Evolutionary conservation across 2,797 vertebrate species (phyloP).

Genomic region (Percopsis omiscomaycus): DNA sequence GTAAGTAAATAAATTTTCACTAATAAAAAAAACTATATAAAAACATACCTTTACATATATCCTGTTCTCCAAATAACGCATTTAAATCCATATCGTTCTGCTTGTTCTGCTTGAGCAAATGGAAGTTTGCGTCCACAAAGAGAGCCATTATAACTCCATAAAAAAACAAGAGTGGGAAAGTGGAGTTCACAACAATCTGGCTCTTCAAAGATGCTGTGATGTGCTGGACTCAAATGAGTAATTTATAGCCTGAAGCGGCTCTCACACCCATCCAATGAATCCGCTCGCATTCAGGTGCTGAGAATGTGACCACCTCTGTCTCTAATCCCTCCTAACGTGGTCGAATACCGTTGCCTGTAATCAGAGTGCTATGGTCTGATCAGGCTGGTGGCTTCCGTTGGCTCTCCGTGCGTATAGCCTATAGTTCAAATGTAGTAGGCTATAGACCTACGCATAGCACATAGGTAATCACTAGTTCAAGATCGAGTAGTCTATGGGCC

Average conservation of each 20-base stretch:
- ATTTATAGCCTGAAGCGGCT: background rate
- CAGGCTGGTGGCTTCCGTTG: too few species aligned
- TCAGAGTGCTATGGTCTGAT: background rate
- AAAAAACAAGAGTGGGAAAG: too few species aligned
- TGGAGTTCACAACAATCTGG: background rate
- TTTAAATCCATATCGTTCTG: conserved; percentile 53
- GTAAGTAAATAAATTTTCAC: background rate
- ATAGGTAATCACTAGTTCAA: too few species aligned
- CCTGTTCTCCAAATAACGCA: conserved; percentile 49
- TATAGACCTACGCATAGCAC: too few species aligned
- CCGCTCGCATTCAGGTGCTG: background rate
- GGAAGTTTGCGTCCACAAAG: conserved; percentile 55
- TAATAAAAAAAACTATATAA: background rate
- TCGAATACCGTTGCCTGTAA: background rate
- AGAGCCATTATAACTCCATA: conserved; percentile 46
- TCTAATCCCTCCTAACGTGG: conserved; percentile 17
- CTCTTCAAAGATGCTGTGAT: conserved; percentile 8
- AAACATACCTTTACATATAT: conserved; percentile 52
- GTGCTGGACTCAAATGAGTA: conserved; percentile 32
- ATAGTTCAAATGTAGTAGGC: too few species aligned
- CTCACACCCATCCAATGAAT: background rate
- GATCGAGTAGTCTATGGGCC: too few species aligned
- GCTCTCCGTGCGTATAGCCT: too few species aligned
- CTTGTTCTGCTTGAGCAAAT: conserved; percentile 45
- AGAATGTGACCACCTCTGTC: conserved; percentile 1